These are phyloP conservation scores for Drosophila austrosaltans DNA, from an alignment of 2,888 invertebrate genomes.

Conservation along the genomic window DNA sequence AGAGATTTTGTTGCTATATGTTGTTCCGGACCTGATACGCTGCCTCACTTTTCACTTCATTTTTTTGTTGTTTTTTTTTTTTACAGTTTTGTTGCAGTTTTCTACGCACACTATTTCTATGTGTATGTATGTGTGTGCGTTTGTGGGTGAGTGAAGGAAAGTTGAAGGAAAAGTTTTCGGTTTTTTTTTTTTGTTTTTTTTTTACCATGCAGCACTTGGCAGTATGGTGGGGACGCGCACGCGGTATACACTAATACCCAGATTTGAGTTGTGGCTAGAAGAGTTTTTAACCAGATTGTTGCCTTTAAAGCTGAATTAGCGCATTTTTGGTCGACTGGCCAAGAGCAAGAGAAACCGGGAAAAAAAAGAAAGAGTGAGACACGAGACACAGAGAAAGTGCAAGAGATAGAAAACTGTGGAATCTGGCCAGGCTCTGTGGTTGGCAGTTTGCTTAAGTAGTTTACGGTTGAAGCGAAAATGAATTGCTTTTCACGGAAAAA, in stretches of 20 bases:
- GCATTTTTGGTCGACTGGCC: conserved; percentile 30
- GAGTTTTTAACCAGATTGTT: conserved; percentile 66
- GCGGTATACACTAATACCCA: conserved; percentile 40
- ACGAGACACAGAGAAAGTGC: not conserved
- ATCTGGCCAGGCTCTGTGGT: conserved; percentile 16
- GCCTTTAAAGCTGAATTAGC: conserved; percentile 66
- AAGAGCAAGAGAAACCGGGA: conserved; percentile 16
- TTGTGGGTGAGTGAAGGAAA: conserved; percentile 44
- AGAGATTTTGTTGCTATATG: not conserved
- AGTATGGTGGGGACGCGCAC: conserved; percentile 9
- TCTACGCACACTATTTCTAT: conserved; percentile 42
- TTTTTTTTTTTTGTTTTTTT: not conserved
- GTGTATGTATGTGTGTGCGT: conserved; percentile 10
- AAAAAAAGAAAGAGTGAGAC: not conserved
- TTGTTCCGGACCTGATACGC: not conserved
- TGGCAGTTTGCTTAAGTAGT: conserved; percentile 44
- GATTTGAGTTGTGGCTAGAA: conserved; percentile 56
- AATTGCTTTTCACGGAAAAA: conserved; percentile 4
- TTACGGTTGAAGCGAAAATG: conserved; percentile 14
- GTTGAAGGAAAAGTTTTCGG: conserved; percentile 55
- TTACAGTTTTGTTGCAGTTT: conserved; percentile 44
- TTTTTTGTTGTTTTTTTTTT: conserved; percentile 54
- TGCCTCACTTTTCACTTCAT: conserved; percentile 19
- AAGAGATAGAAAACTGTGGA: not conserved
- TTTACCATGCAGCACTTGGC: conserved; percentile 19